Evolutionary conservation across 2,888 invertebrate genomes (phyloP).

Genomic region (Ornithoptera alexandrae): DNA sequence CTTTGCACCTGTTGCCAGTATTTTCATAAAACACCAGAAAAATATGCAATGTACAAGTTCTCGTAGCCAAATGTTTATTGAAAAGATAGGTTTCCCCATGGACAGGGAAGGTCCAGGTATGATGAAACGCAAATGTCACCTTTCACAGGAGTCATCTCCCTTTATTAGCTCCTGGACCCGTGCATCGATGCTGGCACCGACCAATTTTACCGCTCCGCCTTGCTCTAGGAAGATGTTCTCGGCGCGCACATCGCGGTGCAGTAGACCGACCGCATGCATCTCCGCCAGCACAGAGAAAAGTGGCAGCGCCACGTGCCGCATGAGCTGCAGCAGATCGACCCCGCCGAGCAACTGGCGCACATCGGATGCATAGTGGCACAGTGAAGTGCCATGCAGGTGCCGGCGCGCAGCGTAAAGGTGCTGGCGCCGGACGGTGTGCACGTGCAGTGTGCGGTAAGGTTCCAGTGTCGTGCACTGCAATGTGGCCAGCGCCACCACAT

Average conservation of each 20-base stretch:
- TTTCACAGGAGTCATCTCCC: conserved; percentile 60
- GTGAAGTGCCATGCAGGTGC: conserved; percentile 78
- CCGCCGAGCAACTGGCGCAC: conserved; percentile 68
- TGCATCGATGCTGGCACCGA: conserved; percentile 86
- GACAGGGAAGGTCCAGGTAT: too few species aligned
- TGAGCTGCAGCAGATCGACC: conserved; percentile 57
- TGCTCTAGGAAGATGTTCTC: conserved; percentile 87
- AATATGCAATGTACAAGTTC: too few species aligned
- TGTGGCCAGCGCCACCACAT: conserved; percentile 84
- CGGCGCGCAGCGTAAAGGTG: conserved; percentile 43
- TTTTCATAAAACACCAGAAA: too few species aligned
- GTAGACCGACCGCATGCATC: conserved; percentile 89
- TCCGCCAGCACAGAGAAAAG: conserved; percentile 87
- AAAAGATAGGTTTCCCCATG: too few species aligned
- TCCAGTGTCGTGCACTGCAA: conserved; percentile 84
- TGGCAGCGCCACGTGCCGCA: conserved; percentile 85
- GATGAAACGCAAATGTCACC: conserved; percentile 42
- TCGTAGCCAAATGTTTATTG: too few species aligned
- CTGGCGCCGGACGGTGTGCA: conserved; percentile 61
- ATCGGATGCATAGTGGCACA: conserved; percentile 8
- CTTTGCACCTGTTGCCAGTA: background rate
- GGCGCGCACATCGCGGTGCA: conserved; percentile 90
- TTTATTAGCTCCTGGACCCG: conserved; percentile 81
- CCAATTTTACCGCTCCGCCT: conserved; percentile 80
- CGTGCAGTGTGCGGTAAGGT: conserved; percentile 87